Percentiles rank a stretch among this genome's conserved stretches.
Evolutionary conservation across 2,113 vertebrate genomes (phyloP).

Genomic region (Mus musculus): GRCm39 chr14:118443501-118444000

Average conservation of each 20-base stretch:
- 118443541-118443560: rapidly evolving
- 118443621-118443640: too few relatives aligned
- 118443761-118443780: neutral
- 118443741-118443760: too few relatives aligned
- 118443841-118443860: neutral
- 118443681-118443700: neutral
- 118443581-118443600: too few relatives aligned
- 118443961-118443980: neutral
- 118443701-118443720: too few relatives aligned
- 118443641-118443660: too few relatives aligned
- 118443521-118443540: neutral
- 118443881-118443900: neutral
- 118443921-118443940: neutral
- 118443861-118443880: neutral
- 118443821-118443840: neutral
- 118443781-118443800: neutral
- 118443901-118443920: neutral
- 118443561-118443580: neutral
- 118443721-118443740: too few relatives aligned
- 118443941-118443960: neutral
- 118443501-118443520: neutral
- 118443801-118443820: neutral
- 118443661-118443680: neutral
- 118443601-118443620: too few relatives aligned
- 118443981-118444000: neutral